These are phyloP conservation scores for Sycobia sp. DNA, from an alignment of 1,140 invertebrate species.

Conservation along the genomic window DNA sequence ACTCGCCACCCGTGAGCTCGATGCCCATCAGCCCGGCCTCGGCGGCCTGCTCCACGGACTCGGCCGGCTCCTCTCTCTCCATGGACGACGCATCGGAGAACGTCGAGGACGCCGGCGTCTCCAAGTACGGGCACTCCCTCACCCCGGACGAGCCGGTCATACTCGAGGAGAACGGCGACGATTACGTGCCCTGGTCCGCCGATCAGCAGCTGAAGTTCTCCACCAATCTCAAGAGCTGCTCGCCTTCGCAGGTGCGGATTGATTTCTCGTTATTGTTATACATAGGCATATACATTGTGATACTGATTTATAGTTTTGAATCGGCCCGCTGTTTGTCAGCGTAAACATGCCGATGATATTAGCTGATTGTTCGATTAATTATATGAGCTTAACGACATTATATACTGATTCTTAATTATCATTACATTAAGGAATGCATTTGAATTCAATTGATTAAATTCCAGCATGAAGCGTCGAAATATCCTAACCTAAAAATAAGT, in stretches of 20 bases:
- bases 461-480: too few relatives aligned
- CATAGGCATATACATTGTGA: too few relatives aligned
- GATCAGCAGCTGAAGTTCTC: conserved; percentile 58
- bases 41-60: conserved; percentile 71
- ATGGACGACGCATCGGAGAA: conserved; percentile 67
- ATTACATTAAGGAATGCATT: too few relatives aligned
- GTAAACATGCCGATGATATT: too few relatives aligned
- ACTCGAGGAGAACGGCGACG: conserved; percentile 67
- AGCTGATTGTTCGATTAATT: too few relatives aligned
- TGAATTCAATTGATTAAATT: too few relatives aligned
- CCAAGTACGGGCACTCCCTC: conserved; percentile 64
- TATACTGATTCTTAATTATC: too few relatives aligned
- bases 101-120: conserved; percentile 48
- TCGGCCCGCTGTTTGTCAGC: too few relatives aligned
- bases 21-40: conserved; percentile 67
- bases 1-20: conserved; percentile 69
- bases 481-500: too few relatives aligned
- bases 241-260: conserved; percentile 64
- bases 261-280: conserved; percentile 19
- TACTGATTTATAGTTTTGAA: too few relatives aligned
- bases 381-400: too few relatives aligned
- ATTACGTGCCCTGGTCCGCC: conserved; percentile 59
- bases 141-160: conserved; percentile 72
- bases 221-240: conserved; percentile 61
- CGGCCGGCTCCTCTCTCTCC: conserved; percentile 72